Base-by-base conservation (phyloP, 2,113 vertebrate genomes). In the Calypte anna region DNA sequence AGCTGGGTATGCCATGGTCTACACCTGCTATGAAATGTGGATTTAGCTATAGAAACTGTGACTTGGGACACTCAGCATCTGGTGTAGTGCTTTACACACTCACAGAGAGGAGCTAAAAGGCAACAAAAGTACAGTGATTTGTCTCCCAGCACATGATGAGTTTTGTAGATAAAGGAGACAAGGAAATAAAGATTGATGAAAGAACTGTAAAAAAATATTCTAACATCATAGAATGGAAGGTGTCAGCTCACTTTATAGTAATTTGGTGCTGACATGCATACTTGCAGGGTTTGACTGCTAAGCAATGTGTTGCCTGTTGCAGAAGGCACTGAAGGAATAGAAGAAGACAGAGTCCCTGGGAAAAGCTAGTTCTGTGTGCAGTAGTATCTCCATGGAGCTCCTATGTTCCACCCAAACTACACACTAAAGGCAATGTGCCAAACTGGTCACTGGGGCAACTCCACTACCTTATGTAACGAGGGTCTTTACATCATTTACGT, bases 41-140 rank as follows among this genome's bases (percentile, higher is more conserved):
- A 58, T 85, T 72, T 69, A n/a, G 36, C 14, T 79, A 7, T 15
- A 72, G 62, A 79, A 91, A 73, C 74, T 72, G 68, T 81, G 38
- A 54, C 87, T 91, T 61, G 44, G 27, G 23, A 62, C n/a, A 36
- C 21, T 64, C 46, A 50, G 0, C 8, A 50, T 75, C 43, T 68
- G 66, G 18, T 92, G 86, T 46, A 78, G 69, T 75, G 81, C 62
- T 87, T 94, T 88, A 59, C 28, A 66, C 14, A n/a, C 23, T 86
- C 95, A 77, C 72, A 77, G 85, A 82, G 76, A 81, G 59, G 82
- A 87, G 79, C 85, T 90, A 91, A 82, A 95, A 91, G 55, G 50
- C 78, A 96, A 27, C 30, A 48, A 38, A 96, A 90, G 30, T 91
- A 90, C n/a, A 54, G 44, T 79, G 82, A 76, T 67, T 72, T 48